phyloP scores from a whole-genome alignment of 1,140 invertebrate genomes.

The Propsilocerus akamusi region DNA sequence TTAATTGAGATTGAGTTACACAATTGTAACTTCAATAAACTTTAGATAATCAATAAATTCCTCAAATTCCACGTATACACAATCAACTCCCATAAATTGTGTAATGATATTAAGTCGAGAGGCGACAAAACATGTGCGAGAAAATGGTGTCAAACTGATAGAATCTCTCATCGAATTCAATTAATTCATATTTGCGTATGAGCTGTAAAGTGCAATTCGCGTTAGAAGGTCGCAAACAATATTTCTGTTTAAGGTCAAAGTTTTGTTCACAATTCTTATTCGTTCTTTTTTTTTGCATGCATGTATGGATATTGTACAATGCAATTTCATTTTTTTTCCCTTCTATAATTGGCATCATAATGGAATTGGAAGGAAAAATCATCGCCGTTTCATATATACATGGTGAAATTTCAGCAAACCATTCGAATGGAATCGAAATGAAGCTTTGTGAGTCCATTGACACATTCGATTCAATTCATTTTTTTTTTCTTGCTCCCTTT shows the following conservation, averaged over 20 bases:
- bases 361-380: not conserved
- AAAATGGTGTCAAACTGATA: conserved; percentile 1
- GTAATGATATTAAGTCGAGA: not conserved
- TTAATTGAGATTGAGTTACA: no score
- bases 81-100: not conserved
- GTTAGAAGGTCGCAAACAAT: no score
- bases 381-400: no score
- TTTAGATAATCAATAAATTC: not conserved
- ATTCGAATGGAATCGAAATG: not conserved
- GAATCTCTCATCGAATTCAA: not conserved
- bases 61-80: not conserved
- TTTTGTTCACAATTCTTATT: not conserved
- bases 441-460: not conserved
- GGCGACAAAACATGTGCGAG: not conserved
- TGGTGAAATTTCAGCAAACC: no score
- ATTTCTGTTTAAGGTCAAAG: not conserved
- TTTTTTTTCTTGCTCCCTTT: not conserved
- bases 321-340: not conserved
- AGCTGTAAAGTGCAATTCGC: not conserved
- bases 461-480: not conserved
- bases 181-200: no score
- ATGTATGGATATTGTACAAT: no score
- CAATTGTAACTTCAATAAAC: no score
- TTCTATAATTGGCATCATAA: conserved; percentile 2
- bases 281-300: not conserved